These are phyloP conservation scores for Aplochiton taeniatus DNA, from an alignment of 2,797 vertebrate species.

Conservation along the genomic window DNA sequence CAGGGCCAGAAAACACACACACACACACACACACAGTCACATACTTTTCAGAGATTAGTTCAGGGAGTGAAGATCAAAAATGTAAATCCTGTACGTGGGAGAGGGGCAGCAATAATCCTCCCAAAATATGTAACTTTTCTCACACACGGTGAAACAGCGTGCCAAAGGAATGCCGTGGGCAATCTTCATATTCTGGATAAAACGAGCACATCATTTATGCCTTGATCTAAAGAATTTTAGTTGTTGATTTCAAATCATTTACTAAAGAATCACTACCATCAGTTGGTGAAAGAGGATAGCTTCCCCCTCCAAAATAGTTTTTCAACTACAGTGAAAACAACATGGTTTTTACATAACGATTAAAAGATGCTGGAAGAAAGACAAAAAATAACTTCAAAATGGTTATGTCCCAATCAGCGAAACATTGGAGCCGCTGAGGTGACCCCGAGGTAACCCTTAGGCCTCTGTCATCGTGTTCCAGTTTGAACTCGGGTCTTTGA, in stretches of 20 bases:
- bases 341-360: too few species aligned
- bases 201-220: background rate
- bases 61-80: background rate
- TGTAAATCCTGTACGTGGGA: slow-evolving; percentile 1
- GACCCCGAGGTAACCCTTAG: too few species aligned
- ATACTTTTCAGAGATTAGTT: background rate
- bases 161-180: background rate
- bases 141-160: background rate
- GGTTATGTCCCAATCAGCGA: too few species aligned
- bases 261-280: too few species aligned
- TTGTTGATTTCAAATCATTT: too few species aligned
- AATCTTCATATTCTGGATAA: background rate
- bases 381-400: too few species aligned
- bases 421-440: too few species aligned
- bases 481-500: background rate
- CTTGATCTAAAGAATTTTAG: too few species aligned
- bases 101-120: background rate
- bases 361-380: too few species aligned
- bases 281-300: too few species aligned
- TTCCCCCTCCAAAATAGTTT: too few species aligned
- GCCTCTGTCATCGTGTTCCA: background rate
- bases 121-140: background rate
- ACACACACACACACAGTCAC: background rate
- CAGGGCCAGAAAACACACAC: background rate
- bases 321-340: too few species aligned